Conservation (phyloP, 2,797 vertebrate genomes). For the Myotis vivesi region DNA sequence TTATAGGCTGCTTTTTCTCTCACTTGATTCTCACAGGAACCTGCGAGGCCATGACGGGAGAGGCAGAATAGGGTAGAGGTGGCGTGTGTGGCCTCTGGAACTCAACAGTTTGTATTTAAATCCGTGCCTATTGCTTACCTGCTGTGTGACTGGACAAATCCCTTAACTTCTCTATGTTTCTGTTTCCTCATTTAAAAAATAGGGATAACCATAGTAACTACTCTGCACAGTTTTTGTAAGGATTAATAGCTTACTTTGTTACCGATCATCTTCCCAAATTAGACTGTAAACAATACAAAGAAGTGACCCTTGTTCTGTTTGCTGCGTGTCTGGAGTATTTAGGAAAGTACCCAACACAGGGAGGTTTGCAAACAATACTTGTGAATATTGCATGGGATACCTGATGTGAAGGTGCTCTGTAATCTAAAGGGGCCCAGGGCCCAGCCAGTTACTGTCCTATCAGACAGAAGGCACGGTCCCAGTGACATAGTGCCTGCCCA, state of each 20-base stretch:
- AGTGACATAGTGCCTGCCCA: not conserved
- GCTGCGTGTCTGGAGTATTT: not conserved
- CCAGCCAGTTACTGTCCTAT: not conserved
- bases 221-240: not conserved
- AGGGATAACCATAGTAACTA: not conserved
- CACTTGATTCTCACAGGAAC: not conserved
- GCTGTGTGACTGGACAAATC: not conserved
- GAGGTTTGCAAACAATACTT: not conserved
- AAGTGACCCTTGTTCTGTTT: not conserved
- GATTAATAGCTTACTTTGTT: not conserved
- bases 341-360: not conserved
- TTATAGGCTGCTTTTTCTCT: not conserved
- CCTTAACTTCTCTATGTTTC: not conserved
- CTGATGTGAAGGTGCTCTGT: not conserved
- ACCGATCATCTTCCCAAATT: not conserved
- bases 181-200: not conserved
- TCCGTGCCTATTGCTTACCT: not conserved
- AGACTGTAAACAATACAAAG: not conserved
- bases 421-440: not conserved
- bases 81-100: not conserved
- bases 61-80: not conserved
- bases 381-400: not conserved
- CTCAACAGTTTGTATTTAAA: not conserved
- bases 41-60: not conserved
- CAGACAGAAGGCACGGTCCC: not conserved